These are phyloP conservation scores for Hormiphora californensis DNA, from an alignment of 37 sponge, comb jelly and placozoan species.

Conservation along the genomic window DNA sequence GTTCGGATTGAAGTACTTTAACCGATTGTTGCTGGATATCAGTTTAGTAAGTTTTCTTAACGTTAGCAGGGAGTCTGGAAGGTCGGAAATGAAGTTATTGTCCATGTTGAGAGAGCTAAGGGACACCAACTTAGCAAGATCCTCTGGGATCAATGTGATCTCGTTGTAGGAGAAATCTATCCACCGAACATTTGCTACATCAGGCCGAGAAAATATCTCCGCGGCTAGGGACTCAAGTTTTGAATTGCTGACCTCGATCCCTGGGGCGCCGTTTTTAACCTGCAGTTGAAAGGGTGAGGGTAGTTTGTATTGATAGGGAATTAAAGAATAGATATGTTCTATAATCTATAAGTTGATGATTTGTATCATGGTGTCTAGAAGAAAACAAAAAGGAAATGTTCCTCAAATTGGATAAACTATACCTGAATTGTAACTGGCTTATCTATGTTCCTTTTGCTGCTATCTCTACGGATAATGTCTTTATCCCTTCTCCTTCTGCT, in stretches of 20 bases:
- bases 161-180: conserved; percentile 51
- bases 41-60: conserved; percentile 25
- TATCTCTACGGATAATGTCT: conserved; percentile 13
- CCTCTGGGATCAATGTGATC: background rate
- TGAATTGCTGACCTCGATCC: conserved; percentile 19
- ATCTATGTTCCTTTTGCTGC: conserved; percentile 9
- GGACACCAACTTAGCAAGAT: conserved; percentile 10
- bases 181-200: conserved; percentile 34
- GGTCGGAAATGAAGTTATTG: conserved; percentile 54
- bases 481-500: conserved; percentile 29
- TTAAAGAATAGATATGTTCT: too few relatives aligned
- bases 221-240: background rate
- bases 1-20: background rate
- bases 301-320: too few relatives aligned
- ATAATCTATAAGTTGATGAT: too few relatives aligned
- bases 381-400: background rate
- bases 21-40: conserved; percentile 30
- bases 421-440: conserved; percentile 44
- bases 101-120: conserved; percentile 32
- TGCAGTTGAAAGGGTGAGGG: too few relatives aligned
- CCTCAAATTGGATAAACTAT: background rate
- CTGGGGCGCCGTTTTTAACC: conserved; percentile 22
- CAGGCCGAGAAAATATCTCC: conserved; percentile 45
- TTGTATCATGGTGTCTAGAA: background rate
- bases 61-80: background rate